Evolutionary conservation across 2,888 invertebrate genomes (phyloP), one percentile per base, ranked within the genome.

Genomic region (Harpalus rubripes): DNA sequence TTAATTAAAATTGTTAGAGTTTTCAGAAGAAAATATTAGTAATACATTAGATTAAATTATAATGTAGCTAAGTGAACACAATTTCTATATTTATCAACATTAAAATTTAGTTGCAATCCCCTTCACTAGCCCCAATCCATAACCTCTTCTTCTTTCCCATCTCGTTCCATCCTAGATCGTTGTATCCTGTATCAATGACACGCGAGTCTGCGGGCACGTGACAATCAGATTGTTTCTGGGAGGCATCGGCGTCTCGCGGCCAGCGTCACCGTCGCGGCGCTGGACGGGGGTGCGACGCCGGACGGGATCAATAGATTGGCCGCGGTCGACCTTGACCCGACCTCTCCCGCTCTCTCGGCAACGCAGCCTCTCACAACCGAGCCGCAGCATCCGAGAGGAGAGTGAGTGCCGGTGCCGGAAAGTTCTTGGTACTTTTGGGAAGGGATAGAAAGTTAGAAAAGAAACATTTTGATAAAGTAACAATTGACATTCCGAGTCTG

Each of bases 311-410:
- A 90, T 90, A 90, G 89, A 89, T 89, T 89, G 89, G 89, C 88
- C 89, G 88, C 87, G 87, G 86, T 85, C 88, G 88, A 90, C 90
- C 90, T 90, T 90, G 90, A 90, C 90, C 90, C 89, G 89, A 90
- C 90, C 90, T 90, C 89, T 88, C 88, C 32, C 15, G 72, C 63
- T 16, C 63, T 63, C 22, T 32, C 32, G 32, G 32, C 32, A 32
- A 32, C 32, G 5, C 32, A 32, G 32, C 32, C 32, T 32, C 32
- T 32, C 32, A 32, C 32, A 32, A 32, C 12, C 63, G 22, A 12
- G n/a, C 39, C 39, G 39, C 26, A 68, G 39, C 12, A 68, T 52
- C 44, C 76, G 44, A 44, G 10, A 68, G 10, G 72, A 15, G 39
- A 68, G 32, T 32, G 32, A 32, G 32, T 32, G 32, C 63, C 39